These are phyloP conservation scores for Dicroscelio sp. DNA, from an alignment of 2,888 invertebrate genomes.

Conservation along the genomic window DNA sequence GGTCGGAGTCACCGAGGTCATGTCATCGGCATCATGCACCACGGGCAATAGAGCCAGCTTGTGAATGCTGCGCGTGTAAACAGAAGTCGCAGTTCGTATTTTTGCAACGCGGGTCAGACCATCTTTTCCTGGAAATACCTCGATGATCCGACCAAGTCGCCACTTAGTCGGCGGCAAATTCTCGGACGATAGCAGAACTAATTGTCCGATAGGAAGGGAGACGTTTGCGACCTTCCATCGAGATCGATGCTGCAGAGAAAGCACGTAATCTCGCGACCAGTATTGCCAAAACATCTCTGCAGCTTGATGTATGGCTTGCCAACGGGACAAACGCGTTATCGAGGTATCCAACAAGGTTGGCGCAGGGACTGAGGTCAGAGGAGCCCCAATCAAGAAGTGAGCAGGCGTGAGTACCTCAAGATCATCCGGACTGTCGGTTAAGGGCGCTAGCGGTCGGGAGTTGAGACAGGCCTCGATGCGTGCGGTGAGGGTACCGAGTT, in stretches of 20 bases:
- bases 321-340: not conserved
- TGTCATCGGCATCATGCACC: too few species aligned
- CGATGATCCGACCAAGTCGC: too few species aligned
- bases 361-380: not conserved
- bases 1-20: too few species aligned
- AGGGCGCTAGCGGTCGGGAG: not conserved
- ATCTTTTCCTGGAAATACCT: too few species aligned
- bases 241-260: not conserved
- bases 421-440: not conserved
- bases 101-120: too few species aligned
- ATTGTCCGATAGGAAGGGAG: too few species aligned
- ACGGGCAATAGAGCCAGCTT: too few species aligned
- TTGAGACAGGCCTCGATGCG: constrained; percentile 33
- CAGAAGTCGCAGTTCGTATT: too few species aligned
- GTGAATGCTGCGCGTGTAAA: too few species aligned
- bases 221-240: not conserved
- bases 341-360: not conserved
- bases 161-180: too few species aligned
- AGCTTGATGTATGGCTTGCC: not conserved
- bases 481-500: not conserved
- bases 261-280: not conserved
- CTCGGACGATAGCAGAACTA: too few species aligned
- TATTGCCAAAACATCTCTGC: not conserved
- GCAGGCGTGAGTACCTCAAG: not conserved
- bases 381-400: not conserved